Base-by-base conservation (phyloP, 2,797 vertebrate genomes). In the Enteromius treurensis region DNA sequence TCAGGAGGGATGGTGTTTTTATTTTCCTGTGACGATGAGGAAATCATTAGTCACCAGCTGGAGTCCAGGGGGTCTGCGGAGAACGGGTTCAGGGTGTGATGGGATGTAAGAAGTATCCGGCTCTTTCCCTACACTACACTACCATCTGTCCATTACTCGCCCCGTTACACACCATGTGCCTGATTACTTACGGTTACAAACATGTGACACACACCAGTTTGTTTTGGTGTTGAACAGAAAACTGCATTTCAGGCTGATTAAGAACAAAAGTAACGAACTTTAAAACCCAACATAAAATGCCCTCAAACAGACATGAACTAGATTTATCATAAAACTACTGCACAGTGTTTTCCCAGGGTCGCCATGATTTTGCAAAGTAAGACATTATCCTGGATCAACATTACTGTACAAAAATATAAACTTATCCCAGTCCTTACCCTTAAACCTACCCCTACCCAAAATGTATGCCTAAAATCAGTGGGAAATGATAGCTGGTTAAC, bases 11-110 rank as follows among this genome's bases (percentile, higher is more conserved):
- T 84, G 55, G 78, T 53, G 3, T 67, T 15, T 49, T 65, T 60
- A 47, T 60, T 84, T 89, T 87, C 87, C 91, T 91, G 80, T 88
- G 92, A 64, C 60, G 60, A 64, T 17, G 5, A 32, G 60, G 92
- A 93, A 93, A 92, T 90, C 88, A 93, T 94, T 93, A 93, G 92
- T 94, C 93, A 94, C 71, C 79, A 86, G 73, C 74, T 42, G 83
- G 80, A 55, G 76, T 86, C 47, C 89, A 73, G 51, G 91, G 91
- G 90, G 90, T 90, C 89, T 88, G 87, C 74, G 55, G 80, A 87
- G 85, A 92, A 87, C 86, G 88, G 81, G 85, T 86, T 89, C 71
- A 49, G 80, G n/a, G 17, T 77, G 53, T 37, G 79, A 76, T 69
- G 65, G 23, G 23, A 88, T 89, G 90, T 71, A 47, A 81, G 49